phyloP scores from a whole-genome alignment of 2,888 invertebrate species.

The Pseudanteris insignis region DNA sequence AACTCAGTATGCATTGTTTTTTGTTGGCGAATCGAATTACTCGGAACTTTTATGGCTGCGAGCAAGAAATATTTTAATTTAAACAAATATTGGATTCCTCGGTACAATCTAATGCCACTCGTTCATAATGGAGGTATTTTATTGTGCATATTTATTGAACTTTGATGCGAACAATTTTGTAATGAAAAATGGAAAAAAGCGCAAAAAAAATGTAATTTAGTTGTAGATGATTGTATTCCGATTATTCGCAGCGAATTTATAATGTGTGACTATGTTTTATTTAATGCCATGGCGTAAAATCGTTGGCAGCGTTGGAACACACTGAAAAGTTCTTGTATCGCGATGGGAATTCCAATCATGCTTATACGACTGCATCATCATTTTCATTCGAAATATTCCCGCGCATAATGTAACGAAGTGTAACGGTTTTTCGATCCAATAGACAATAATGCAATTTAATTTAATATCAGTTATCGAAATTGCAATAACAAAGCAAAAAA shows the following conservation, averaged over 20 bases:
- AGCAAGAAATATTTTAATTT: too few relatives aligned
- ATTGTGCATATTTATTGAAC: conserved; percentile 2
- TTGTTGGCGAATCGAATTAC: too few relatives aligned
- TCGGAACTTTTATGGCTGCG: too few relatives aligned
- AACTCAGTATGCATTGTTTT: too few relatives aligned
- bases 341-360: conserved; percentile 23
- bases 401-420: not conserved
- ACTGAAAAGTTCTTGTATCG: conserved; percentile 20
- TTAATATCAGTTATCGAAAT: too few relatives aligned
- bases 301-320: conserved; percentile 5
- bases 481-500: too few relatives aligned
- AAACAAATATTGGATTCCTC: not conserved
- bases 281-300: conserved; percentile 7
- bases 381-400: conserved; percentile 12
- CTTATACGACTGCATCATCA: conserved; percentile 9
- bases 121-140: not conserved
- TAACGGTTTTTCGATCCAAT: too few relatives aligned
- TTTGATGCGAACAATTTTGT: not conserved
- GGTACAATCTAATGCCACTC: conserved; percentile 1
- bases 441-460: too few relatives aligned
- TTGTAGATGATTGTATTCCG: conserved; percentile 5
- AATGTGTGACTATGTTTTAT: conserved; percentile 18
- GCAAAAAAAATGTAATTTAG: conserved; percentile 2
- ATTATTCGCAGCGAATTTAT: conserved; percentile 11
- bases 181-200: too few relatives aligned